Conservation (phyloP, 2,113 vertebrate species). For the human region DNA sequence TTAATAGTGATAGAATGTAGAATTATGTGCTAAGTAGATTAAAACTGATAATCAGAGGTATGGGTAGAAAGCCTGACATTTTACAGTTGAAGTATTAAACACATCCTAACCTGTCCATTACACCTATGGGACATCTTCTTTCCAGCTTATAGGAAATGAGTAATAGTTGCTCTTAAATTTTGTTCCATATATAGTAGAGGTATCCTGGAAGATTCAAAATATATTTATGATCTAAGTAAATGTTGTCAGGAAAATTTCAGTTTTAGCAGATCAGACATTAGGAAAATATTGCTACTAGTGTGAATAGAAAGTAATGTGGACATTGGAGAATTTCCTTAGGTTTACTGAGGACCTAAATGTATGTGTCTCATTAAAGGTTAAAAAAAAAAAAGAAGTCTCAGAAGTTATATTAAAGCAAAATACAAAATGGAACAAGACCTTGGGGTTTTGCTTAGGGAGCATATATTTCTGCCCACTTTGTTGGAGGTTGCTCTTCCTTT, state of each 20-base stretch:
- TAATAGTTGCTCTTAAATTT: not conserved
- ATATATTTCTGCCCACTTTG: not conserved
- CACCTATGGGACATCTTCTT: not conserved
- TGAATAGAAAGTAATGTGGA: not conserved
- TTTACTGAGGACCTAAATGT: constrained; percentile 8
- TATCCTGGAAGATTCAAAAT: constrained; percentile 7
- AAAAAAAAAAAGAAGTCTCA: not conserved
- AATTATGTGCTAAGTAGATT: constrained; percentile 2
- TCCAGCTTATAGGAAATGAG: not conserved
- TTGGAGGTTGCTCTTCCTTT: not conserved
- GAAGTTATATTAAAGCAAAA: not conserved
- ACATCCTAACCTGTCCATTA: not conserved
- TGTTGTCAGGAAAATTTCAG: not conserved
- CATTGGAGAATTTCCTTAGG: not conserved
- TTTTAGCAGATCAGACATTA: not conserved
- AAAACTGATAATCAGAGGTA: not conserved
- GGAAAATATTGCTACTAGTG: not conserved
- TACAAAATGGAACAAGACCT: not conserved
- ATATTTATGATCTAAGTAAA: not conserved
- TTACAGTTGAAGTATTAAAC: not conserved
- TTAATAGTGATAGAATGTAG: not conserved
- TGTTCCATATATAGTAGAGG: not conserved
- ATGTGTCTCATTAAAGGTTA: not conserved
- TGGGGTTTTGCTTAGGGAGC: not conserved
- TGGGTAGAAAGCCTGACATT: not conserved